Base-by-base conservation (phyloP, 2,888 invertebrate genomes). In the Synanthedon andrenaeformis region DNA sequence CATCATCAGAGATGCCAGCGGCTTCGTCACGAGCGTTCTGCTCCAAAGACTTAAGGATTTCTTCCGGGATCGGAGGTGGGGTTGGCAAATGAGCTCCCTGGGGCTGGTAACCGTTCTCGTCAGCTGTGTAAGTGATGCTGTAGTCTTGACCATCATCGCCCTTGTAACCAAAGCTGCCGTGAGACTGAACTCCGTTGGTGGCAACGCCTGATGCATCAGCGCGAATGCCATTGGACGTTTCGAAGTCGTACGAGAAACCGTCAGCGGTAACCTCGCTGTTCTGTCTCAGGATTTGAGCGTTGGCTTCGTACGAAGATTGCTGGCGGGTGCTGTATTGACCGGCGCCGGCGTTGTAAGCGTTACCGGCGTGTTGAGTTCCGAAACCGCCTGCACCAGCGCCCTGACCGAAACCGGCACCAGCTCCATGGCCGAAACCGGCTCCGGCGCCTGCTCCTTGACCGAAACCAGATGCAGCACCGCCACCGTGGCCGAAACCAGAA, bases 1-100 rank as follows among this genome's bases (percentile, higher is more conserved):
- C 86, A 75, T 87, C 86, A 62, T 87, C 87, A 62, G 70, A 62
- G 65, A 87, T 87, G 53, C 86, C 87, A 65, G 87, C 86, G 35
- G 87, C 87, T 55, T 87, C 86, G 63, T 86, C 87, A 54, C 85
- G 81, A 52, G 87, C 87, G 69, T 87, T 87, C 71, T 87, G 87
- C 57, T 87, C 86, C 76, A 87, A 56, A 42, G 82, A 79, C 64
- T 82, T 87, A 67, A 88, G 65, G 74, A 84, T 85, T 10, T 72
- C 88, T 56, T 85, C 87, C 0, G 88, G 88, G 68, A 86, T 87
- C 49, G 87, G 88, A 28, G 87, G 87, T 60, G 77, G 88, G 49
- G 88, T 85, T 55, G 88, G 88, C 51, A 87, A 66, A 63, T 87
- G 87, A 52, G 85, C 86, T 52, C 87, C 87, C 62, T 71, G 77